These are phyloP conservation scores for Disparrhopalites patrizii DNA, from an alignment of 2,888 invertebrate species.

Conservation along the genomic window DNA sequence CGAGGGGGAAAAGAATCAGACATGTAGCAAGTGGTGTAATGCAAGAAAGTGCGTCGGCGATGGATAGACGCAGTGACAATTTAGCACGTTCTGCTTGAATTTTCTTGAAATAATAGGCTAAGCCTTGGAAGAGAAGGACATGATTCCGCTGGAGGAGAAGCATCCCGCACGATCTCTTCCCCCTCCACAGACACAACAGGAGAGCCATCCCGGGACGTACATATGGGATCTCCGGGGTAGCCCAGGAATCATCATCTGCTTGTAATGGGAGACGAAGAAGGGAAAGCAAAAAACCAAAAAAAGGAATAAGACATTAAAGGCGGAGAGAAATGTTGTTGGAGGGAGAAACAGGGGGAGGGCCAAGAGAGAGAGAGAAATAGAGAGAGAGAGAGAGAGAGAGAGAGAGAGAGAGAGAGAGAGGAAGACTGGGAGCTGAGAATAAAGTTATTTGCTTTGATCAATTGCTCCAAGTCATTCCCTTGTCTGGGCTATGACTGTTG, in stretches of 20 bases:
- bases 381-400: not conserved
- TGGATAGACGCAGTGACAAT: constrained; percentile 36
- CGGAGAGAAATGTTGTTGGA: not conserved
- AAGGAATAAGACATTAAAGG: constrained; percentile 5
- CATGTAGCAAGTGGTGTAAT: too few species aligned
- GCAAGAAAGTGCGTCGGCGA: constrained; percentile 2
- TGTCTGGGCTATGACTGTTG: constrained; percentile 15
- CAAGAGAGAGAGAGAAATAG: not conserved
- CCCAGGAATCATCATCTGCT: too few species aligned
- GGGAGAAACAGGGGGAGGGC: constrained; percentile 7
- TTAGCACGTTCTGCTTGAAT: constrained; percentile 40
- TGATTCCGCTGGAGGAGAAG: not conserved
- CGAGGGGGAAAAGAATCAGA: not conserved
- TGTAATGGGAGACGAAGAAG: not conserved
- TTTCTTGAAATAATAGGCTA: constrained; percentile 23
- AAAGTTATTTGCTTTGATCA: constrained; percentile 30
- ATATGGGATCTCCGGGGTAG: not conserved
- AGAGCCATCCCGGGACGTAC: not conserved
- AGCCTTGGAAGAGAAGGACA: not conserved
- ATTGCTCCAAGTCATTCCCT: constrained; percentile 29
- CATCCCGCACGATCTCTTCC: not conserved
- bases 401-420: not conserved
- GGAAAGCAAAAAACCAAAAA: not conserved
- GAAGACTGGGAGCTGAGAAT: constrained; percentile 15
- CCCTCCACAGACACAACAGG: not conserved